Evolutionary conservation across 2,797 vertebrate genomes (phyloP), one percentile per base, ranked within the genome.

Genomic region (Nannoperca obscura): DNA sequence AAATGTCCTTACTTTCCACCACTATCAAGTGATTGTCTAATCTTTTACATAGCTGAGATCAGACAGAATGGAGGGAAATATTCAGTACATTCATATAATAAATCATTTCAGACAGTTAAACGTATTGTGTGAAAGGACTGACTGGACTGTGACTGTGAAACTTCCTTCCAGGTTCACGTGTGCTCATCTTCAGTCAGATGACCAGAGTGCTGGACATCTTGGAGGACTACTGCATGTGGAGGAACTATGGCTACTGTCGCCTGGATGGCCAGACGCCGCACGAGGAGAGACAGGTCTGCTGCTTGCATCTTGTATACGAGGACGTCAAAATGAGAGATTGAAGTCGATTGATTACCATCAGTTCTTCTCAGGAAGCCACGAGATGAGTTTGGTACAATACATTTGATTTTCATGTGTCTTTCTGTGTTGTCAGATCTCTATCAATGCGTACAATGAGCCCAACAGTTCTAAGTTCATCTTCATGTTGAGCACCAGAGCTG

Each of bases 161-260:
- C 24, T 27, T 27, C 24, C 24, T 27, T 68, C 38, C 88, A 99
- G 98, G 96, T 77, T 99, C 98, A 2, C 96, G 98, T 64, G 96
- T 99, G 80, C 94, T 99, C 70, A 97, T 99, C 93, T 99, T 99
- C 92, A 99, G 98, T 92, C 98, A 99, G 91, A 99, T 99, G 98
- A 99, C 98, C 78, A 97, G 98, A 92, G 91, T 99, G 81, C 91
- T 99, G 80, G 98, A 99, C 92, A 99, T 99, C 93, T 94, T 99
- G 94, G 98, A 99, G 94, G 98, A 99, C 90, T 99, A 99, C 76
- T 99, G 98, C 82, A 99, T 99, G 98, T 99, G 98, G 98, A 96
- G 97, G 86, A 98, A 98, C 88, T 98, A 97, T 0, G 96, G 96
- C 46, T 99, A 99, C 67, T 99, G 98, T 68, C 96, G 98, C 27